phyloP scores from a whole-genome alignment of 2,797 vertebrate genomes.

The Takifugu ocellatus region DNA sequence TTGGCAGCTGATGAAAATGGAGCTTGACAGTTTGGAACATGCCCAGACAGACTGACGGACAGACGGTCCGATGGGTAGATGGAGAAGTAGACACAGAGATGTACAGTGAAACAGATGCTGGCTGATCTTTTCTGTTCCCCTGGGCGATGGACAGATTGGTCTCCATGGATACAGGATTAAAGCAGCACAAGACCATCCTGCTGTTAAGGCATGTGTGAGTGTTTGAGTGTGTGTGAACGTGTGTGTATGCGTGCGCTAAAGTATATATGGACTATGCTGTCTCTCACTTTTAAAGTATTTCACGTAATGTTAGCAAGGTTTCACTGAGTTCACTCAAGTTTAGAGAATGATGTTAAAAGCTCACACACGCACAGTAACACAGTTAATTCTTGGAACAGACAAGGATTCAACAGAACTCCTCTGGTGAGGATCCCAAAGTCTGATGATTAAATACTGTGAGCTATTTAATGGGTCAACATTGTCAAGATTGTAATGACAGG shows the following conservation, averaged over 20 bases:
- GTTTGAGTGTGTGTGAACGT: conserved; percentile 3
- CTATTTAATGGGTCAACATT: too few species aligned
- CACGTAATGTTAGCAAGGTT: conserved; percentile 9
- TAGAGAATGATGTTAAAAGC: not conserved
- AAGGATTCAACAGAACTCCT: too few species aligned
- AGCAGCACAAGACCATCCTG: conserved; percentile 59
- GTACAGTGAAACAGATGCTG: conserved; percentile 64
- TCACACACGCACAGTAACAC: too few species aligned
- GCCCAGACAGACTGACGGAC: conserved; percentile 44
- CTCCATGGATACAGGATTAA: conserved; percentile 80
- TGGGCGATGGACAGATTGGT: conserved; percentile 73
- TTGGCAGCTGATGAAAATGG: conserved; percentile 30
- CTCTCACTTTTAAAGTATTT: conserved; percentile 10
- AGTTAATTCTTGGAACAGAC: too few species aligned
- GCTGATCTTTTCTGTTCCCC: conserved; percentile 57
- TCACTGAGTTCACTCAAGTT: conserved; percentile 12
- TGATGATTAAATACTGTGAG: too few species aligned
- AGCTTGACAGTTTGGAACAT: conserved; percentile 39
- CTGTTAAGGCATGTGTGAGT: conserved; percentile 31
- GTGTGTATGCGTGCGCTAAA: conserved; percentile 2
- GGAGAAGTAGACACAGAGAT: conserved; percentile 38
- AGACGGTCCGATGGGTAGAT: conserved; percentile 33
- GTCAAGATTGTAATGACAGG: too few species aligned
- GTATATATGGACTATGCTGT: conserved; percentile 14
- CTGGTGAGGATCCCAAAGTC: too few species aligned